phyloP scores from a whole-genome alignment of 2,797 vertebrate genomes.

The Enteromius mattozi region DNA sequence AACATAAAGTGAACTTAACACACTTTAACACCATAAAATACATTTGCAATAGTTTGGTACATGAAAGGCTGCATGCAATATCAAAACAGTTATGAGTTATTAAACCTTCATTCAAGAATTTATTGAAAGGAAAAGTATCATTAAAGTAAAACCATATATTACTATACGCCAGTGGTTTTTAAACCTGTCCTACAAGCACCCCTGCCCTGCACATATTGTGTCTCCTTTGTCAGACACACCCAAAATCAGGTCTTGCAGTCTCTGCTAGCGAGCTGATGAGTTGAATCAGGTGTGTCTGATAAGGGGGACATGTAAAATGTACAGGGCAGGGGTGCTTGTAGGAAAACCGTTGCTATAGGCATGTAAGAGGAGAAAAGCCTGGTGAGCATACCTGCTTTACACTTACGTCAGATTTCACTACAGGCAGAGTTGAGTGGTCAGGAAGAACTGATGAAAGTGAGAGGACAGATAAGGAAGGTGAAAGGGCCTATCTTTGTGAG shows the following conservation, averaged over 20 bases:
- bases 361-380: background rate
- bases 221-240: too few relatives aligned
- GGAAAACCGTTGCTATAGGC: background rate
- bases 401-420: conserved; percentile 31
- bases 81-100: conserved; percentile 7
- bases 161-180: background rate
- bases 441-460: conserved; percentile 15
- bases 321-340: too few relatives aligned
- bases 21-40: conserved; percentile 12
- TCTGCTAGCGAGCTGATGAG: too few relatives aligned
- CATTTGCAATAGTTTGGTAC: background rate
- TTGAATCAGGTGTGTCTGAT: too few relatives aligned
- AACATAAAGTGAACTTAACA: background rate
- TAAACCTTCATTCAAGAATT: conserved; percentile 19
- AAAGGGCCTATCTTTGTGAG: conserved; percentile 54
- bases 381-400: background rate
- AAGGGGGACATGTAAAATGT: too few relatives aligned
- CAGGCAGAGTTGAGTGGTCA: conserved; percentile 14
- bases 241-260: too few relatives aligned
- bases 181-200: too few relatives aligned
- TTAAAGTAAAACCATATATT: conserved; percentile 9
- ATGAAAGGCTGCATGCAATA: conserved; percentile 22
- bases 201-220: too few relatives aligned
- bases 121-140: background rate
- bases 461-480: conserved; percentile 33